Percentiles rank a stretch among this genome's conserved stretches.
phyloP scores from a whole-genome alignment of 2,888 invertebrate species.

The Nomada ferruginata region DNA sequence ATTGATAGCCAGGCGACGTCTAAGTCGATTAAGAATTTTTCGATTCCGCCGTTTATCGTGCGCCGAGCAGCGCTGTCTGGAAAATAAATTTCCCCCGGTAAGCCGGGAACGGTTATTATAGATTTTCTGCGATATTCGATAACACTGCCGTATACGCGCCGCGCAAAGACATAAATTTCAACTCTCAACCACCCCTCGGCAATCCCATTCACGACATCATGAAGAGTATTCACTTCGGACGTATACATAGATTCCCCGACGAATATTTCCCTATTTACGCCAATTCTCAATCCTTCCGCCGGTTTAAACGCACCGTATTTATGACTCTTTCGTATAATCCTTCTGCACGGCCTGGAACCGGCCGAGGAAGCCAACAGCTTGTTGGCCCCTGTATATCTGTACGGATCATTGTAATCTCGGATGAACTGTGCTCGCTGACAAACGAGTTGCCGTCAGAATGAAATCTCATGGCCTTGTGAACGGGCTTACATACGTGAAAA shows the following conservation, averaged over 20 bases:
- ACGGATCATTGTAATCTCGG: slow-evolving; percentile 64
- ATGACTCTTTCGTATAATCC: slow-evolving; percentile 61
- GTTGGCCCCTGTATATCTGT: slow-evolving; percentile 9
- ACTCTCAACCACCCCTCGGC: slow-evolving; percentile 9
- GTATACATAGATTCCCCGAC: slow-evolving; percentile 19
- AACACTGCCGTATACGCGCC: slow-evolving; percentile 15
- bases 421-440: slow-evolving; percentile 61
- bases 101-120: slow-evolving; percentile 30
- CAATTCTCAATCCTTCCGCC: slow-evolving; percentile 38
- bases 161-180: slow-evolving; percentile 42
- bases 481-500: slow-evolving; percentile 46
- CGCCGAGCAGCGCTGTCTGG: background rate
- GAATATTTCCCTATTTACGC: slow-evolving; percentile 61
- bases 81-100: slow-evolving; percentile 23
- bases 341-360: slow-evolving; percentile 17
- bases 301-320: slow-evolving; percentile 58
- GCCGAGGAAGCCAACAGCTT: slow-evolving; percentile 7
- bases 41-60: slow-evolving; percentile 23
- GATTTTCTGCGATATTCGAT: slow-evolving; percentile 41
- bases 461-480: slow-evolving; percentile 34
- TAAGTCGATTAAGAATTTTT: slow-evolving; percentile 41
- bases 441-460: slow-evolving; percentile 48
- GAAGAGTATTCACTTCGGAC: slow-evolving; percentile 48
- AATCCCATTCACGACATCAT: slow-evolving; percentile 37
- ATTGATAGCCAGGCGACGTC: slow-evolving; percentile 10